These are phyloP conservation scores for Neoscelio sp. DNA, from an alignment of 2,888 invertebrate genomes.

Conservation along the genomic window DNA sequence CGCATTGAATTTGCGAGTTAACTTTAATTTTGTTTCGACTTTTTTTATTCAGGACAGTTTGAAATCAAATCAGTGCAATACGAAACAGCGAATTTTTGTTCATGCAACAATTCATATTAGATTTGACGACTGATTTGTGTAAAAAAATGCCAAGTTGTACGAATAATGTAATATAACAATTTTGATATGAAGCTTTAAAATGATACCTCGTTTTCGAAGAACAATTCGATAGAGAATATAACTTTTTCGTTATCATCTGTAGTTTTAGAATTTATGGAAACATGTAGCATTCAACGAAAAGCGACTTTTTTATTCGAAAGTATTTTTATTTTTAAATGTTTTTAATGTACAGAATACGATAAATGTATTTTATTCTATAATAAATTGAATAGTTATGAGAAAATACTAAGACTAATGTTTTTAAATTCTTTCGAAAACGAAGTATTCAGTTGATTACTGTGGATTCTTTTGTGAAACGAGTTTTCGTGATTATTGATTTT, in stretches of 20 bases:
- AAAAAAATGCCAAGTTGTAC: constrained; percentile 48
- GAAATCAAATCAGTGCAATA: constrained; percentile 50
- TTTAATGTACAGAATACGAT: constrained; percentile 64
- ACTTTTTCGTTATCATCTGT: constrained; percentile 60
- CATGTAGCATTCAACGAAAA: constrained; percentile 65
- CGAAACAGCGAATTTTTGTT: constrained; percentile 38
- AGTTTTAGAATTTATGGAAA: constrained; percentile 57
- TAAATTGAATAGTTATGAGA: constrained; percentile 65
- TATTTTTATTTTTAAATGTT: constrained; percentile 66
- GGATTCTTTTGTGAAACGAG: too few species aligned
- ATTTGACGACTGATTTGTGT: constrained; percentile 49
- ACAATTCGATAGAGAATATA: constrained; percentile 57
- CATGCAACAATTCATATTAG: constrained; percentile 38
- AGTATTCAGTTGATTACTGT: constrained; percentile 30
- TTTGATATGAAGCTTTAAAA: constrained; percentile 62
- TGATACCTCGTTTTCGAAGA: constrained; percentile 65
- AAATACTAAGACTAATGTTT: constrained; percentile 9
- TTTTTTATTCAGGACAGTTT: constrained; percentile 43
- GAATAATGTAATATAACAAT: constrained; percentile 61
- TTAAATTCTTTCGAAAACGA: constrained; percentile 52
- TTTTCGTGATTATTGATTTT: too few species aligned
- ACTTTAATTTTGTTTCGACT: not conserved
- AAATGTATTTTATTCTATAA: constrained; percentile 66
- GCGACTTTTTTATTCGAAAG: constrained; percentile 65
- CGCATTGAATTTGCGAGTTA: too few species aligned